Evolutionary conservation across 2,797 vertebrate genomes (phyloP), one percentile per base, ranked within the genome.

Genomic region (Rhinophrynus dorsalis): DNA sequence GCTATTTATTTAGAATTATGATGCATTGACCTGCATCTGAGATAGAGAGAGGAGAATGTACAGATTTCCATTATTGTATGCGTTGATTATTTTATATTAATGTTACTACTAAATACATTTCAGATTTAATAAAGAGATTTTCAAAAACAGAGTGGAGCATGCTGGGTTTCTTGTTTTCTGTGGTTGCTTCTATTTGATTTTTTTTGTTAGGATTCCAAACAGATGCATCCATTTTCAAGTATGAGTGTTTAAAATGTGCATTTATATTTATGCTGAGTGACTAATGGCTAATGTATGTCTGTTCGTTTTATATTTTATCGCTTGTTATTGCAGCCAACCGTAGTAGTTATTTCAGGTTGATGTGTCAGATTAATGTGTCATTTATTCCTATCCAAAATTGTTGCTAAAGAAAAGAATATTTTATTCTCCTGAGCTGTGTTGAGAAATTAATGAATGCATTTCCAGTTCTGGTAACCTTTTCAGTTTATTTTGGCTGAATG

Each of bases 381-480:
- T 38, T 20, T 29, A 38, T 26, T 23, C 4, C 15, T 20, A 21
- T 42, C 24, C 48, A 29, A 20, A 33, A 52, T 13, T 18, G 35
- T 5, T 58, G 23, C 55, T 42, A 58, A 65, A 52, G 11, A 38
- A n/a, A 13, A 10, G 35, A 45, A 57, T 56, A 17, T 13, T 35
- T 20, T 35, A 29, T 57, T 26, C 7, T 13, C 12, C 32, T 37
- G 54, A 12, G 6, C n/a, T 5, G 3, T 40, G 33, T 59, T 38
- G 45, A 59, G 45, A 51, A 29, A 51, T 26, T 3, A 32, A 47
- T 57, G 64, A 37, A 35, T 29, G 1, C 11, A 32, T 50, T 48
- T 48, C 30, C 42, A 29, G 29, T 33, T 24, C n/a, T 35, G 3
- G 15, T 32, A 7, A 40, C 6, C 56, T 50, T 18, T 23, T 20